Conservation (phyloP, 1,140 invertebrate genomes). For the Papilio polytes region DNA sequence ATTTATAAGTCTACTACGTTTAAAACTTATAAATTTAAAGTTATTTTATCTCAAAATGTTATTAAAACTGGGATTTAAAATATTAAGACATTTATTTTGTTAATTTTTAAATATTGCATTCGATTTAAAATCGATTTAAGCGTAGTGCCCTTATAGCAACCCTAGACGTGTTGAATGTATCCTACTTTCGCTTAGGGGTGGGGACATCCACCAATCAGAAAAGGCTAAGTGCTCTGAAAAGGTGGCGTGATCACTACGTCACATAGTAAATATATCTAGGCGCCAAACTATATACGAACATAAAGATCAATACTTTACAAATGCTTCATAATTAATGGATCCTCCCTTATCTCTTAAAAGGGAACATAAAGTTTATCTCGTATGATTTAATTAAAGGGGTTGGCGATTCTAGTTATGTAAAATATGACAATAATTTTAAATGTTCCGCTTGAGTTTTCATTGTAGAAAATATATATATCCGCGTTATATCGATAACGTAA, state of each 20-base stretch:
- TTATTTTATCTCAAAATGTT: neutral
- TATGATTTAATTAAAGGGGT: too few species aligned
- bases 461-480: neutral
- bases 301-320: slow-evolving; percentile 52
- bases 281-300: slow-evolving; percentile 41
- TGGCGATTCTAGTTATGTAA: too few species aligned
- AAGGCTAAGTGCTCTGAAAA: slow-evolving; percentile 62
- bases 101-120: slow-evolving; percentile 9
- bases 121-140: slow-evolving; percentile 46
- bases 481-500: neutral
- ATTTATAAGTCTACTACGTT: neutral
- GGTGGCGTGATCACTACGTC: slow-evolving; percentile 82
- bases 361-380: too few species aligned
- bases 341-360: neutral
- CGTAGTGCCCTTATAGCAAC: slow-evolving; percentile 45
- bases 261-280: slow-evolving; percentile 61
- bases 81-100: neutral
- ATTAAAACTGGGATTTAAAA: neutral
- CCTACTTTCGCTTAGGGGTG: slow-evolving; percentile 66
- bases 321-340: slow-evolving; percentile 9
- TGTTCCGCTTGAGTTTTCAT: neutral
- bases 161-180: slow-evolving; percentile 76
- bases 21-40: neutral
- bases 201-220: slow-evolving; percentile 71
- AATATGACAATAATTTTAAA: neutral